A percentile compares a stretch with the other conserved stretches of the same genome.
Conservation (phyloP, 1,140 invertebrate genomes). For the Diorhabda sublineata region DNA sequence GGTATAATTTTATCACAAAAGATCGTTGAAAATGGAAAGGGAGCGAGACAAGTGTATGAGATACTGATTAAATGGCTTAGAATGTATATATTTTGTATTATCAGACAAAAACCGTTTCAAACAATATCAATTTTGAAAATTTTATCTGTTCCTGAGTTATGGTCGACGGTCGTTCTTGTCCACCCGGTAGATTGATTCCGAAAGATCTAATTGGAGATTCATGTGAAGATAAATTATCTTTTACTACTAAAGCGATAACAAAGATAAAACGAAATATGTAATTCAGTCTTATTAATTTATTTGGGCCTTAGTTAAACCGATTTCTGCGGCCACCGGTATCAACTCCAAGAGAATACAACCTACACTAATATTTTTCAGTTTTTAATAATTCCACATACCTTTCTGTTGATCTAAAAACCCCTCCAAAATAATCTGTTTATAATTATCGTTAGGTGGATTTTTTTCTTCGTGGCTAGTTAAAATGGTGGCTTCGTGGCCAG, state of each 20-base stretch:
- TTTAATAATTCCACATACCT: conserved; percentile 9
- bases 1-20: no score
- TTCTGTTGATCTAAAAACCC: conserved; percentile 22
- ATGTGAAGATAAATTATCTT: not conserved
- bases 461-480: conserved; percentile 52
- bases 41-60: no score
- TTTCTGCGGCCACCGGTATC: not conserved
- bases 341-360: not conserved
- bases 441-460: conserved; percentile 29
- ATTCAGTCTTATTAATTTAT: not conserved
- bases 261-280: not conserved
- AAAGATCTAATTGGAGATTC: not conserved
- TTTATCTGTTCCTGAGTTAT: no score
- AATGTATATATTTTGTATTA: no score
- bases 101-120: no score
- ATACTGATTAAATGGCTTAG: no score
- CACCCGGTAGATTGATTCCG: no score
- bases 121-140: no score
- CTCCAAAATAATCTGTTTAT: conserved; percentile 22
- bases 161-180: no score
- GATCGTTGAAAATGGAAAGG: no score
- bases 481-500: conserved; percentile 57
- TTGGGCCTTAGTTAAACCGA: not conserved
- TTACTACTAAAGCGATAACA: not conserved
- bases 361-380: not conserved